These are phyloP conservation scores for Burhinus oedicnemus DNA, from an alignment of 2,113 vertebrate genomes.

Conservation along the genomic window DNA sequence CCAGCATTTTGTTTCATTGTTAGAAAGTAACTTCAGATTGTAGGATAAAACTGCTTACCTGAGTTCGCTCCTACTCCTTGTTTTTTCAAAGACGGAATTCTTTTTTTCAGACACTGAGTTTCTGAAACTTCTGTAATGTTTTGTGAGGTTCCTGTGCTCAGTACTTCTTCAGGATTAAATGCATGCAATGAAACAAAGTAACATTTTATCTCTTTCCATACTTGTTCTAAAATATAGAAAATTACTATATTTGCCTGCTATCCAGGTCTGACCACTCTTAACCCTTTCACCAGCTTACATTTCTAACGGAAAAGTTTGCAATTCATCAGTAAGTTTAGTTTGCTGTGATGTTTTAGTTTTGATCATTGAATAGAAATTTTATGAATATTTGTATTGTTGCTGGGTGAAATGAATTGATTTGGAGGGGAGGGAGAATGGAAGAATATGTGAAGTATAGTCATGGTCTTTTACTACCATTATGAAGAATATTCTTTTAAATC, in stretches of 20 bases:
- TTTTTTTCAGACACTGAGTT: background rate
- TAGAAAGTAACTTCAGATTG: background rate
- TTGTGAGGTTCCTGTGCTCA: background rate
- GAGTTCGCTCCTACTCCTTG: background rate
- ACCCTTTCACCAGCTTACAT: constrained; percentile 89
- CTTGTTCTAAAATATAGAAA: background rate
- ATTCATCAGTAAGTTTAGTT: constrained; percentile 90
- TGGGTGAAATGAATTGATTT: background rate
- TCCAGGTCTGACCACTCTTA: constrained; percentile 69
- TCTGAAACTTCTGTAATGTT: background rate
- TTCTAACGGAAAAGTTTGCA: constrained; percentile 82
- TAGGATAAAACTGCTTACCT: background rate
- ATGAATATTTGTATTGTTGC: background rate
- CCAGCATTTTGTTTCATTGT: background rate
- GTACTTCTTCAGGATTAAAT: background rate
- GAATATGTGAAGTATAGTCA: background rate
- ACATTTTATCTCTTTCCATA: background rate
- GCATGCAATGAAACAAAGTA: background rate
- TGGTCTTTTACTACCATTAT: background rate
- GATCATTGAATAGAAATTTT: constrained; percentile 48
- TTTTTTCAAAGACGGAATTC: background rate
- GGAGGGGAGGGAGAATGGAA: background rate
- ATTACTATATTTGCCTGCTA: constrained; percentile 16
- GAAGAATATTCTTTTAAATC: background rate
- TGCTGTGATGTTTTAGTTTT: constrained; percentile 71